phyloP scores from a whole-genome alignment of 2,797 vertebrate genomes.

The Syngnathus acus region DNA sequence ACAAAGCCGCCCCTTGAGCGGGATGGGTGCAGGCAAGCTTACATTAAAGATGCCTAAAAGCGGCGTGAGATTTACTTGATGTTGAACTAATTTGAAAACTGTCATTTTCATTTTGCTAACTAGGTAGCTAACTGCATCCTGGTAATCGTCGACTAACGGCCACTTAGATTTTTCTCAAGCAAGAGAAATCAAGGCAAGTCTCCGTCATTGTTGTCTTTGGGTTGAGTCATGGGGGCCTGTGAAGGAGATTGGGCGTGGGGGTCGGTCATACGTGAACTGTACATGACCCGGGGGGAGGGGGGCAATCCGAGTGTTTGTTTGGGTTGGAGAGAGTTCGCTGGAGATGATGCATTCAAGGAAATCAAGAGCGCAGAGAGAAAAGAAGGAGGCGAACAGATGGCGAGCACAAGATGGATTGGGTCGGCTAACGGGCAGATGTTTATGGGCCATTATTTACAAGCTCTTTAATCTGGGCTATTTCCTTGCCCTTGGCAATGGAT shows the following conservation, averaged over 20 bases:
- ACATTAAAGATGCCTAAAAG: conserved; percentile 51
- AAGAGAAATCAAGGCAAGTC: conserved; percentile 44
- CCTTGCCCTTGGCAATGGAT: conserved; percentile 73
- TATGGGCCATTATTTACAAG: conserved; percentile 70
- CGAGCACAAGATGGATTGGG: conserved; percentile 54
- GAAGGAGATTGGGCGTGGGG: conserved; percentile 31
- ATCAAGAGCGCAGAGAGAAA: conserved; percentile 29
- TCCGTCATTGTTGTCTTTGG: conserved; percentile 59
- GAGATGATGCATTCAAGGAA: conserved; percentile 63
- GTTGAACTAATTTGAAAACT: not conserved
- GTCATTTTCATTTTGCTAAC: not conserved
- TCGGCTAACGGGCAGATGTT: conserved; percentile 65
- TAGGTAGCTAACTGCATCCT: not conserved
- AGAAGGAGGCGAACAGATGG: conserved; percentile 54
- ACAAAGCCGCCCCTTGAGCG: conserved; percentile 23
- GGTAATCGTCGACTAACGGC: not conserved
- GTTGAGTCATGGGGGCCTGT: conserved; percentile 52
- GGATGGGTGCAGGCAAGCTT: conserved; percentile 34
- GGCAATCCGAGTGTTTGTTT: conserved; percentile 59
- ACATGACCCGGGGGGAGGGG: conserved; percentile 34
- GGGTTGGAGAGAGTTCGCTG: conserved; percentile 60
- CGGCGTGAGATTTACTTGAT: conserved; percentile 16
- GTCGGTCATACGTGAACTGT: conserved; percentile 39
- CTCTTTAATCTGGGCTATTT: conserved; percentile 71
- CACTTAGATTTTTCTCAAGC: conserved; percentile 9